Percentiles rank a stretch among this genome's conserved stretches.
These are phyloP conservation scores for Cryptophagus acutangulus DNA, from an alignment of 2,888 invertebrate genomes.

Conservation along the genomic window DNA sequence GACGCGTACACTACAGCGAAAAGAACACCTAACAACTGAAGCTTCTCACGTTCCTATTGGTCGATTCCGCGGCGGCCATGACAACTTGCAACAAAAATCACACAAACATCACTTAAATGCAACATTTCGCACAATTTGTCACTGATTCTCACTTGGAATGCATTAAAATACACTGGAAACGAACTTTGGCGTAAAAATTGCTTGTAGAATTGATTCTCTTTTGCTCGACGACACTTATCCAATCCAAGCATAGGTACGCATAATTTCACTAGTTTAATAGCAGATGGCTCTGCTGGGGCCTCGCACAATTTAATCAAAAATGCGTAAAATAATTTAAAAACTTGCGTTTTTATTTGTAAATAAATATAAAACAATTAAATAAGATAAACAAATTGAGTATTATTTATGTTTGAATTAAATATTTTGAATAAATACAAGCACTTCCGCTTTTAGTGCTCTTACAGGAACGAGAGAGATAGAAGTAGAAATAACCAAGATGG, in stretches of 20 bases:
- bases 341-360: no score
- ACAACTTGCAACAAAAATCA: conserved; percentile 47
- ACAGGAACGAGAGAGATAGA: no score
- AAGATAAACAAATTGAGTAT: no score
- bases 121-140: conserved; percentile 24
- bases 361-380: no score
- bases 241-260: conserved; percentile 27
- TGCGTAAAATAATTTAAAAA: no score
- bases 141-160: conserved; percentile 7
- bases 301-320: no score
- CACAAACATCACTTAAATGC: conserved; percentile 39
- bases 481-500: neutral
- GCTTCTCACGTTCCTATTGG: conserved; percentile 68
- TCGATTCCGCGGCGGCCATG: conserved; percentile 64
- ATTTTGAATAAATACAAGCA: no score
- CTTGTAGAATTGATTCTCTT: conserved; percentile 14
- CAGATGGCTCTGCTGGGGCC: conserved; percentile 19
- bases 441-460: no score
- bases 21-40: conserved; percentile 61
- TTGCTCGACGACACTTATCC: conserved; percentile 17
- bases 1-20: conserved; percentile 65
- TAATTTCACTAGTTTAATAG: conserved; percentile 7
- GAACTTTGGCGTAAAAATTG: conserved; percentile 20
- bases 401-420: no score
- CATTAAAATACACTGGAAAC: neutral